These are phyloP conservation scores for Virgularia gustaviana DNA, from an alignment of 92 coral and sea anemone species.

Conservation along the genomic window DNA sequence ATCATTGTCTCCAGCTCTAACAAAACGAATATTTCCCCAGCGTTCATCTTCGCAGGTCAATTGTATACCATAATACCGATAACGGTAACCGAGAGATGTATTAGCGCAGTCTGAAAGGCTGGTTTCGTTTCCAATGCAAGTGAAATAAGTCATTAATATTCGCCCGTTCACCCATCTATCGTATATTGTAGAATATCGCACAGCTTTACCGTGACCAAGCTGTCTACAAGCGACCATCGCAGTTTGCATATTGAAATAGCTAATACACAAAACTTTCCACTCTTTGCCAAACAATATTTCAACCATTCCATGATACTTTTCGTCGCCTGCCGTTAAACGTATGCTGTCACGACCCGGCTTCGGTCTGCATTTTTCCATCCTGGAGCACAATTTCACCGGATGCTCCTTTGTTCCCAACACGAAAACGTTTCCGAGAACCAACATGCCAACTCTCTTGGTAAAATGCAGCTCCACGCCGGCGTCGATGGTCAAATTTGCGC, in stretches of 20 bases:
- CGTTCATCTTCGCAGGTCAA: neutral
- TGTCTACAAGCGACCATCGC: neutral
- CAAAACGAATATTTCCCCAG: too few relatives aligned
- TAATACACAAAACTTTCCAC: neutral
- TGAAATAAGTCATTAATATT: neutral
- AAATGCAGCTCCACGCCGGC: slow-evolving; percentile 58
- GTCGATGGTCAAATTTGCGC: slow-evolving; percentile 55
- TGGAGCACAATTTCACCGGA: slow-evolving; percentile 32
- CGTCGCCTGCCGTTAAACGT: neutral
- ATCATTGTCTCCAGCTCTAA: too few relatives aligned
- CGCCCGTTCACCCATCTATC: neutral
- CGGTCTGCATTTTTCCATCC: neutral
- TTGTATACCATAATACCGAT: neutral
- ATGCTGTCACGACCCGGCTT: neutral
- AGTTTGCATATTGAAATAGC: neutral
- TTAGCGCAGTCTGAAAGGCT: neutral
- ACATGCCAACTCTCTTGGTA: slow-evolving; percentile 50
- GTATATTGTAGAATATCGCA: neutral
- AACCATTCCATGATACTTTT: neutral
- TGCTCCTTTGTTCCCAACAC: slow-evolving; percentile 52
- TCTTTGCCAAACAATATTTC: neutral
- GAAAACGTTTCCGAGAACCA: slow-evolving; percentile 56
- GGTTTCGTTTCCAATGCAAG: neutral
- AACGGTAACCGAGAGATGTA: neutral
- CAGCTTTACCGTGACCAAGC: neutral